Conservation (phyloP, 2,797 vertebrate genomes). For the Pelodytes ibericus region DNA sequence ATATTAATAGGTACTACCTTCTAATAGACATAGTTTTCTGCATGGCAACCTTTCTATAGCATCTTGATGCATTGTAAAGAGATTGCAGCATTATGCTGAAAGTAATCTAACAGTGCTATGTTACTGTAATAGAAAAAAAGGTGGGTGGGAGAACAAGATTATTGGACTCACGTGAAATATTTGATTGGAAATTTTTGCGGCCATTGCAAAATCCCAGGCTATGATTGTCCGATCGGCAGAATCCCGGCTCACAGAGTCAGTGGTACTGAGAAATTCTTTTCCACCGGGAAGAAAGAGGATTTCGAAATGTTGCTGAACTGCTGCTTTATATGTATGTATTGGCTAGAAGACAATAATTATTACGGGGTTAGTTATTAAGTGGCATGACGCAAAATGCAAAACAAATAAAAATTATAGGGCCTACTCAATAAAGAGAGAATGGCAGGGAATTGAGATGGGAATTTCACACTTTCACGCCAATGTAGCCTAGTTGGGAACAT, state of each 20-base stretch:
- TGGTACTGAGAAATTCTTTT: conserved; percentile 88
- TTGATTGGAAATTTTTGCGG: conserved; percentile 95
- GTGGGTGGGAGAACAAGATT: background rate
- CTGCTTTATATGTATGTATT: conserved; percentile 84
- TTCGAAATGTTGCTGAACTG: conserved; percentile 91
- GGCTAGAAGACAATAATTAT: conserved; percentile 68
- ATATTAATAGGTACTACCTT: conserved; percentile 21
- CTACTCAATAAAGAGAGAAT: no score
- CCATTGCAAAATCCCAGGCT: conserved; percentile 91
- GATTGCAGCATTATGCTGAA: no score
- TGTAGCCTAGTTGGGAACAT: no score
- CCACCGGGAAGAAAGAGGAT: conserved; percentile 88
- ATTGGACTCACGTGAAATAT: conserved; percentile 88
- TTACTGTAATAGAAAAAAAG: background rate
- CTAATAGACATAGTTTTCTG: conserved; percentile 34
- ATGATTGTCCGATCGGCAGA: conserved; percentile 94
- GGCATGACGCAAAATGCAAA: no score
- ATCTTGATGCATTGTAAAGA: background rate
- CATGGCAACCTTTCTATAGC: background rate
- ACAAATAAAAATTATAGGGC: no score
- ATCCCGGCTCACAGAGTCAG: conserved; percentile 91
- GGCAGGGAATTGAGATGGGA: no score
- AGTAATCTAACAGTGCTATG: no score
- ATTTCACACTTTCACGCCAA: no score
- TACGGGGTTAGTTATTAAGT: background rate